Evolutionary conservation across 2,888 invertebrate species (phyloP).

Genomic region (Encarsia formosa): DNA sequence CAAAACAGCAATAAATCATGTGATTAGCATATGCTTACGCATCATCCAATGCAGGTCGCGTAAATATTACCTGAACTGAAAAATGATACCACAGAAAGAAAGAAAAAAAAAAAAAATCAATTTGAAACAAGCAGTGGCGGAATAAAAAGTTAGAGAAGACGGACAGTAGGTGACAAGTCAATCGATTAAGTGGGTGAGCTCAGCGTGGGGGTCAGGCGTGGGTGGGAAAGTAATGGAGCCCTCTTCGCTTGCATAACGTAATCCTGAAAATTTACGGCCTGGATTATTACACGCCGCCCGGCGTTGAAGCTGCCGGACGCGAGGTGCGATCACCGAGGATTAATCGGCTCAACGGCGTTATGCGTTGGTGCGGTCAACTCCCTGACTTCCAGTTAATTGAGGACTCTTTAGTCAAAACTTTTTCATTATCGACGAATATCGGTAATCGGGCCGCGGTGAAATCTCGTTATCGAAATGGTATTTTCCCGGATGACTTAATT

Average conservation of each 20-base stretch:
- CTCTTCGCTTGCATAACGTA: constrained; percentile 26
- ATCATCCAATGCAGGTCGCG: neutral
- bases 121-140: too few relatives aligned
- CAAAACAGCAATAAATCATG: neutral
- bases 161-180: constrained; percentile 1
- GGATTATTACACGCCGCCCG: constrained; percentile 28
- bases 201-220: neutral
- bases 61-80: too few relatives aligned
- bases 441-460: constrained; percentile 1
- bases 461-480: constrained; percentile 5
- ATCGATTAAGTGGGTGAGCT: neutral
- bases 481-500: neutral
- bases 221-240: constrained; percentile 18
- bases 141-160: too few relatives aligned
- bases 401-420: constrained; percentile 22
- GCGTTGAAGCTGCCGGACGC: too few relatives aligned
- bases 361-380: constrained; percentile 1
- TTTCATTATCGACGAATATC: constrained; percentile 15
- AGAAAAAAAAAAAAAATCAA: too few relatives aligned
- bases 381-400: too few relatives aligned
- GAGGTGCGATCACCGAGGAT: constrained; percentile 17
- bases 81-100: too few relatives aligned
- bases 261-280: constrained; percentile 31
- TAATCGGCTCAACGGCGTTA: constrained; percentile 19
- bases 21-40: neutral